These are phyloP conservation scores for Chaunax sp. DNA, from an alignment of 2,797 vertebrate genomes.

Conservation along the genomic window DNA sequence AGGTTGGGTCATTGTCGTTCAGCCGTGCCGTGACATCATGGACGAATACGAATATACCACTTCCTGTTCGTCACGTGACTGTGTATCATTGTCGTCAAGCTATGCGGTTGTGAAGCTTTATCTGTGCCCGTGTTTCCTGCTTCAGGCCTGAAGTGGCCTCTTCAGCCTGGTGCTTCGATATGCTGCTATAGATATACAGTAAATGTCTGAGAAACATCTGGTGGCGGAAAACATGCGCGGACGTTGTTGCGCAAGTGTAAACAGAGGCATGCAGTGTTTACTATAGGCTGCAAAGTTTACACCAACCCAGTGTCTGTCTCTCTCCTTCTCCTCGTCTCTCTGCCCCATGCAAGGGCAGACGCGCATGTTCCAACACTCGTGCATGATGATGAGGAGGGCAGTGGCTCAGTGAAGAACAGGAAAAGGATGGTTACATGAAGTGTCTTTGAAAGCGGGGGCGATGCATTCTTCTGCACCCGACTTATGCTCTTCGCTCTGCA, in stretches of 20 bases:
- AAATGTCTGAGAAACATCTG: background rate
- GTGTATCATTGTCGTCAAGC: conserved; percentile 31
- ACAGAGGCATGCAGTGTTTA: conserved; percentile 57
- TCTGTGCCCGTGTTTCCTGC: conserved; percentile 64
- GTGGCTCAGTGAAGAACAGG: conserved; percentile 45
- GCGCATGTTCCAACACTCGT: conserved; percentile 15
- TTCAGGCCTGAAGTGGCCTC: conserved; percentile 14
- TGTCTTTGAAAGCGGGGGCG: conserved; percentile 47
- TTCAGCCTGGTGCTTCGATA: conserved; percentile 12
- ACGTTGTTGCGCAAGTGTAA: conserved; percentile 35
- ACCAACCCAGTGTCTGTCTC: background rate
- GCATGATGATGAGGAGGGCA: conserved; percentile 43
- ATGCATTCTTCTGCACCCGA: conserved; percentile 17
- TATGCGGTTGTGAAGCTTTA: conserved; percentile 48
- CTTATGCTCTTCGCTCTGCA: background rate
- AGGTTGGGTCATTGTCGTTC: conserved; percentile 48
- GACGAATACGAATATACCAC: conserved; percentile 53
- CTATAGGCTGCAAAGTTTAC: conserved; percentile 24
- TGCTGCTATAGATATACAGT: conserved; percentile 13
- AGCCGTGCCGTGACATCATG: conserved; percentile 34
- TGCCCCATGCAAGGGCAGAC: conserved; percentile 3
- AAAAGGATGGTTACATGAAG: conserved; percentile 62
- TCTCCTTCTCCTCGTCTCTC: conserved; percentile 5
- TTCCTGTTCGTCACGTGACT: conserved; percentile 62
- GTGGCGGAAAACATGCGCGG: conserved; percentile 21